Base-by-base conservation (phyloP, 2,113 vertebrate genomes). In the Acrocephalus kingi region DNA sequence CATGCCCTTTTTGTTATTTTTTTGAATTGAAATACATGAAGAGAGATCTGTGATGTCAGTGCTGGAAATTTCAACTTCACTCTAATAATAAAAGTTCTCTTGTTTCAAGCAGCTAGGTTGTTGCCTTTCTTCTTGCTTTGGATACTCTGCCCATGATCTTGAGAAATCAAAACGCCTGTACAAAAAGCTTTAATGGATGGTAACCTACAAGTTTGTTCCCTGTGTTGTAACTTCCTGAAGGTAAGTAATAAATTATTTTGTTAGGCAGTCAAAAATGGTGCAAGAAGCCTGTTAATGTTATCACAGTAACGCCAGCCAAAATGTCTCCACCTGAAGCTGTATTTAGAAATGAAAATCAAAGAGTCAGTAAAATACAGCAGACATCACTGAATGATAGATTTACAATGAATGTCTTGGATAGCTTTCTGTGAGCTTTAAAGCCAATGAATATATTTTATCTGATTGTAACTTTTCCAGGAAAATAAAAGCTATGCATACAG, bases 381-480 rank as follows among this genome's bases (percentile, higher is more conserved):
- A 91, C 86, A 92, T 94, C 87, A 74, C 55, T 72, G 85, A 94
- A 94, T 95, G 95, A 96, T 84, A 93, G 91, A 96, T 97, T 97
- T 97, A 96, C 84, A 94, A 25, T 64, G 69, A 78, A 85, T 93
- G 76, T 58, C 90, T 96, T 96, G 94, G 93, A 96, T 61, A 67
- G 58, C 22, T 95, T 89, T 80, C 88, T 81, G 21, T 68, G 59
- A 76, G 84, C 73, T 96, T 94, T 94, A 92, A 92, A 95, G 88
- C 64, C 94, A 97, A 77, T 83, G 94, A 91, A 77, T 92, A 72
- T 92, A 76, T 83, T 97, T 96, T 97, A 97, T 97, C 97, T 97
- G 96, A 97, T 96, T 96, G 97, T 97, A 94, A 84, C 48, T 54
- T 92, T 82, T 97, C 97, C 97, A 97, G 94, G 81, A 95, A 97